Conservation (phyloP, 1,140 invertebrate species). For the Rhagoletis pomonella region DNA sequence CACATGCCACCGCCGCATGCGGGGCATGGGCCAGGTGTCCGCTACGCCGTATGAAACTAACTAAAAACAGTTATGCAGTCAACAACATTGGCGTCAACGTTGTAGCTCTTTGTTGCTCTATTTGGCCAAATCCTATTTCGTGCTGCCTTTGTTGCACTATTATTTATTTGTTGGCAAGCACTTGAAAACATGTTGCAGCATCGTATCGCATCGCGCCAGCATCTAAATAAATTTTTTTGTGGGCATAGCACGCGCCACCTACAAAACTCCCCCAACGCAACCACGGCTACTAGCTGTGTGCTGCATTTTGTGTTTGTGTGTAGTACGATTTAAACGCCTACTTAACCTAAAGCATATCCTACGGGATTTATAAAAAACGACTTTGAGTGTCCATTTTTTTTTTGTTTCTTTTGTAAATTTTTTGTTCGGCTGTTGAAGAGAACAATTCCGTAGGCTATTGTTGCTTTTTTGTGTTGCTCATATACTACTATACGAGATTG, state of each 20-base stretch:
- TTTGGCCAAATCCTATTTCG: no score
- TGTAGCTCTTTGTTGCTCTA: neutral
- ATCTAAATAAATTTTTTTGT: conserved; percentile 10
- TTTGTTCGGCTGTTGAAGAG: neutral
- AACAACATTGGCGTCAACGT: conserved; percentile 34
- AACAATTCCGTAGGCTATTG: neutral
- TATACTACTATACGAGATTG: neutral
- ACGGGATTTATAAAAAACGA: conserved; percentile 2
- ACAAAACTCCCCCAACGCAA: neutral
- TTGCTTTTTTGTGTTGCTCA: neutral
- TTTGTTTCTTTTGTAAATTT: conserved; percentile 24
- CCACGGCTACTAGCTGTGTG: neutral
- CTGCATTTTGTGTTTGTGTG: neutral
- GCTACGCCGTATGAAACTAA: neutral
- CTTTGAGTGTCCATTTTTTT: conserved; percentile 3
- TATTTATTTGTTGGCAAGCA: conserved; percentile 43
- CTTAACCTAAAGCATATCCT: conserved; percentile 49
- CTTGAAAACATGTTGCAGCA: conserved; percentile 40
- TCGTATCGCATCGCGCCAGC: conserved; percentile 1
- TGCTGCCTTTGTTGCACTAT: conserved; percentile 25
- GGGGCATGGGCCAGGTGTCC: neutral
- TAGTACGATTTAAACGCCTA: conserved; percentile 22
- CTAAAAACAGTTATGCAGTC: conserved; percentile 39
- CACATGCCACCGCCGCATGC: neutral
- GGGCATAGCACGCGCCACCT: neutral